Evolutionary conservation across 2,797 vertebrate species (phyloP).

Genomic region (Odontamblyopus lacepedii): DNA sequence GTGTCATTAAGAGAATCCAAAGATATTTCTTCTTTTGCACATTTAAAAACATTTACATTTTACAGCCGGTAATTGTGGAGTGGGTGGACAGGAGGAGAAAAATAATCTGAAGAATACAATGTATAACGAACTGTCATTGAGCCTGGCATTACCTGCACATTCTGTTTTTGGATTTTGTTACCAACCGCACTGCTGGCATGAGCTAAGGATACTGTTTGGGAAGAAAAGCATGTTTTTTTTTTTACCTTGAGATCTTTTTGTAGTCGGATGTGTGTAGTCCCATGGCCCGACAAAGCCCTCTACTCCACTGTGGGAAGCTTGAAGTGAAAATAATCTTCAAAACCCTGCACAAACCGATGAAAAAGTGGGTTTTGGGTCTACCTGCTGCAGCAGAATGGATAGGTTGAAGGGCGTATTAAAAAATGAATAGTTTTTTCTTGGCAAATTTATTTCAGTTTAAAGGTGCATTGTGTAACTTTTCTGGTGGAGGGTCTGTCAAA

Average conservation of each 20-base stretch:
- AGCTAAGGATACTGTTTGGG: constrained; percentile 26
- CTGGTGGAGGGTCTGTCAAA: no score
- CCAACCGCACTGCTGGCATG: constrained; percentile 23
- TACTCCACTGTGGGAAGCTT: constrained; percentile 85
- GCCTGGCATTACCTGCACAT: constrained; percentile 36
- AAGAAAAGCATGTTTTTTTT: constrained; percentile 17
- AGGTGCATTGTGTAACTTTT: background rate
- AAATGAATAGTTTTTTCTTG: background rate
- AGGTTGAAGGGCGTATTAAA: background rate
- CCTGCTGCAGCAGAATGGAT: constrained; percentile 27
- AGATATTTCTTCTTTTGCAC: constrained; percentile 25
- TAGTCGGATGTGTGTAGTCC: constrained; percentile 78
- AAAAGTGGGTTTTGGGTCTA: constrained; percentile 41
- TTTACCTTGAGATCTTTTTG: constrained; percentile 84
- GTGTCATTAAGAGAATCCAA: no score
- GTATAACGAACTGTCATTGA: constrained; percentile 56
- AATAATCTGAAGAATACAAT: constrained; percentile 25
- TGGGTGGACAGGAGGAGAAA: constrained; percentile 43
- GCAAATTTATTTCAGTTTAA: constrained; percentile 4
- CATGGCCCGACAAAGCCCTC: constrained; percentile 85
- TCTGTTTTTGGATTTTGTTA: constrained; percentile 55
- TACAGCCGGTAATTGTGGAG: background rate
- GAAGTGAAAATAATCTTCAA: constrained; percentile 92
- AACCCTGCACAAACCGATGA: constrained; percentile 78
- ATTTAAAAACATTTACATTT: constrained; percentile 27